Base-by-base conservation (phyloP, 2,797 vertebrate genomes). In the Notoglanidium macrostoma region DNA sequence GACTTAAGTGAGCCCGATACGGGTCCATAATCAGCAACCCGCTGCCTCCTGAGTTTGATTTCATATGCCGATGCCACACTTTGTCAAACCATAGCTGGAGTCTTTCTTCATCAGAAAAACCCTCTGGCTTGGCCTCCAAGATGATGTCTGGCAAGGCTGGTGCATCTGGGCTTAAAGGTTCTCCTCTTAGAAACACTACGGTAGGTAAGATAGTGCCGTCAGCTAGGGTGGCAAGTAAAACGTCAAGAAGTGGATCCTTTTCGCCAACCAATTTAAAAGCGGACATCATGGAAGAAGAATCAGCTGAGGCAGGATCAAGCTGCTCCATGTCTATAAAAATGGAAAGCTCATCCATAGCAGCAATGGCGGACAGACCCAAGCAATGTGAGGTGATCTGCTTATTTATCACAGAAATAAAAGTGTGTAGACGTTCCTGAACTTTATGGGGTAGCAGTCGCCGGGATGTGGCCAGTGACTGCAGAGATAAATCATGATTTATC, bases 291-390 rank as follows among this genome's bases (percentile, higher is more conserved):
- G 51, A 26, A 0, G 35, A 78, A 0, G 85, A 89, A 89, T 90
- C 88, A 0, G 79, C 83, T 11, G 87, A 89, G 32, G 85, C 19
- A 80, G 78, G 54, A 68, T 86, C 78, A 83, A 97, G 93, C 8
- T 92, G 79, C 57, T 95, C 95, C 0, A 35, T 5, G 54, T 97
- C 95, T 0, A 98, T 88, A 87, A 97, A 99, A 57, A 99, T 81
- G 0, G 97, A 96, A 65, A 99, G 91, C 89, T 99, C 98, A 0
- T 98, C 98, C 57, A 99, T 90, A 89, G 96, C 95, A 0, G 95
- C 97, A 0, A 98, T 94, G 85, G 92, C 93, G 35, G 92, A 89
- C 29, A 94, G 92, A 0, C 94, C 93, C 17, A 97, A 91, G 4
- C 88, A 88, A 3, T 93, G 92, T 14, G 77, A 77, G 8, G 76